Evolutionary conservation across 53 echinoderm and acorn worm genomes (phyloP).

Genomic region (Pentamera pediparva): DNA sequence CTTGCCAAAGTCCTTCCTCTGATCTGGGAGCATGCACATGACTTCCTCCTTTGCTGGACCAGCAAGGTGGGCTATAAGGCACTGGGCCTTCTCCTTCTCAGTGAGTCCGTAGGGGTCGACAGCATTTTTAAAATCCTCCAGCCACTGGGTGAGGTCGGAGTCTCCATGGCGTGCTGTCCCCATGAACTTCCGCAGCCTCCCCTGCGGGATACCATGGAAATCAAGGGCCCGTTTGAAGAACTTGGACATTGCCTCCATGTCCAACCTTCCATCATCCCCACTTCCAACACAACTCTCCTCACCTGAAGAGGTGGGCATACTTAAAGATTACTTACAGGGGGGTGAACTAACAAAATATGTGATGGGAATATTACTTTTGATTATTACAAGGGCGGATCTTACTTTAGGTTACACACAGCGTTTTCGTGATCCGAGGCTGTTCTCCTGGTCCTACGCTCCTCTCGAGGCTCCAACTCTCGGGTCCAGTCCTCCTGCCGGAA

Average conservation of each 20-base stretch:
- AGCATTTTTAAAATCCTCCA: background rate
- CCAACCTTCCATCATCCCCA: background rate
- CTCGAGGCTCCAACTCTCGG: background rate
- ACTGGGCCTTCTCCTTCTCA: background rate
- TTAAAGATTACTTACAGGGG: too few relatives aligned
- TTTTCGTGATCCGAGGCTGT: background rate
- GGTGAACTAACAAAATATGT: too few relatives aligned
- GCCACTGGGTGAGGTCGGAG: background rate
- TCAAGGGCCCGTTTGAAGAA: background rate
- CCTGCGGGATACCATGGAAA: conserved; percentile 11
- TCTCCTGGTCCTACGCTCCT: background rate
- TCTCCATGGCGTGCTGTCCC: background rate
- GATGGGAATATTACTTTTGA: too few relatives aligned
- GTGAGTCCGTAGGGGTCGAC: background rate
- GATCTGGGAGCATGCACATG: conserved; percentile 3
- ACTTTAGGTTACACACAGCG: too few relatives aligned
- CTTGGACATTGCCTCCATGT: background rate
- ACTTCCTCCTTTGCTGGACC: conserved; percentile 43
- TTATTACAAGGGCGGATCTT: too few relatives aligned
- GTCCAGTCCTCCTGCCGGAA: too few relatives aligned
- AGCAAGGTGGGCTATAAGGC: conserved; percentile 29
- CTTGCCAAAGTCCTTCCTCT: background rate
- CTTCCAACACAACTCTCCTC: background rate
- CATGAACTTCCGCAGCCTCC: background rate
- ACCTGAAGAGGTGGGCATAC: too few relatives aligned